phyloP scores from a whole-genome alignment of 2,113 vertebrate genomes.

The Prolemur simus region DNA sequence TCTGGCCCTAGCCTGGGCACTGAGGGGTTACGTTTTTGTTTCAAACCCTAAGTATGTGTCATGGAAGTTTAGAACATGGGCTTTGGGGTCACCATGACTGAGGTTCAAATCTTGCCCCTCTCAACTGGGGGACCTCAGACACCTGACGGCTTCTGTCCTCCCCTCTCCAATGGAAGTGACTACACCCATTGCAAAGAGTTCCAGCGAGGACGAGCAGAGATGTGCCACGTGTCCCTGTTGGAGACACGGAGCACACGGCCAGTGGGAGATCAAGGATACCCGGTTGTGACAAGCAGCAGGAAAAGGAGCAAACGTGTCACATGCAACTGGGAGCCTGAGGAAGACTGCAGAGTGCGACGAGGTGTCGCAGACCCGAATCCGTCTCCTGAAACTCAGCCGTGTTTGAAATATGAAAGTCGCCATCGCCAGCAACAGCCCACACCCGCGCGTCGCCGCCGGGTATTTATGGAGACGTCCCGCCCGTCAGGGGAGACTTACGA shows the following conservation, averaged over 20 bases:
- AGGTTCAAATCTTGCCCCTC: not conserved
- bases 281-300: fast-evolving
- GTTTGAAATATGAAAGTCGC: not conserved
- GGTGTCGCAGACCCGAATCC: not conserved
- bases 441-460: fast-evolving
- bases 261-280: fast-evolving
- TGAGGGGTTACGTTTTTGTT: not conserved
- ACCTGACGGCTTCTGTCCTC: not conserved
- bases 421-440: not conserved
- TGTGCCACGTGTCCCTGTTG: fast-evolving
- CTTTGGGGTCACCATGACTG: not conserved
- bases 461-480: slow-evolving; percentile 60
- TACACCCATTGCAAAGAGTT: fast-evolving
- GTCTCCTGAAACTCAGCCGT: not conserved
- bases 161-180: fast-evolving
- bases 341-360: fast-evolving
- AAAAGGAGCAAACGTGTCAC: fast-evolving
- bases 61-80: not conserved
- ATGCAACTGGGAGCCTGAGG: fast-evolving
- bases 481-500: slow-evolving; percentile 34
- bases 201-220: fast-evolving
- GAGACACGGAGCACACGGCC: fast-evolving
- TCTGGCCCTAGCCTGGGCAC: not conserved
- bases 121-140: not conserved
- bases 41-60: not conserved